Conservation (phyloP, 2,888 invertebrate species). For the Margaritifera margaritifera region DNA sequence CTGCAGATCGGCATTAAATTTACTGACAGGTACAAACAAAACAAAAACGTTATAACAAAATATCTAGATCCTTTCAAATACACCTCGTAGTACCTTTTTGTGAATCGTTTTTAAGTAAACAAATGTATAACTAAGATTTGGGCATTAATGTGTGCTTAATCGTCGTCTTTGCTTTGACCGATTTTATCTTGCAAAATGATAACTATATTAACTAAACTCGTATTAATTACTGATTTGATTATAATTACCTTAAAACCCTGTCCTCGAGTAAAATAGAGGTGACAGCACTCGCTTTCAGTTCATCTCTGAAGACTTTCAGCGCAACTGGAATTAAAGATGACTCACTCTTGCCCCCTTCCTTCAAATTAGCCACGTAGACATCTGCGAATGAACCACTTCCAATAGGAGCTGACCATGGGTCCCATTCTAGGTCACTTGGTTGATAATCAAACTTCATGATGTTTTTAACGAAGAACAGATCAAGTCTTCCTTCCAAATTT, state of each 20-base stretch:
- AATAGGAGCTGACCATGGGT: slow-evolving; percentile 34
- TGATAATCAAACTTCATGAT: slow-evolving; percentile 58
- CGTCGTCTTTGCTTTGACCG: no score
- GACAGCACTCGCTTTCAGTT: slow-evolving; percentile 41
- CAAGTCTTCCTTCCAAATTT: slow-evolving; percentile 48
- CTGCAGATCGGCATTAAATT: no score
- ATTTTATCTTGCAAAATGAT: no score
- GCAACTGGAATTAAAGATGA: slow-evolving; percentile 33
- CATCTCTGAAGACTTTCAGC: slow-evolving; percentile 50
- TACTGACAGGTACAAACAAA: no score
- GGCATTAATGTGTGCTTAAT: no score
- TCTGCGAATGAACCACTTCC: slow-evolving; percentile 63
- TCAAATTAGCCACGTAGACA: slow-evolving; percentile 46
- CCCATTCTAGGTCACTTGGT: slow-evolving; percentile 47
- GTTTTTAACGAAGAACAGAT: slow-evolving; percentile 57
- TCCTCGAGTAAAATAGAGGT: slow-evolving; percentile 60
- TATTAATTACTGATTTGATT: no score
- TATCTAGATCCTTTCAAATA: no score
- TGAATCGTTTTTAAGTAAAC: no score
- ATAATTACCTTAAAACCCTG: slow-evolving; percentile 53
- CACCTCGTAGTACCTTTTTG: no score
- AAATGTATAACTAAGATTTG: no score
- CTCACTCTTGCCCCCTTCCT: slow-evolving; percentile 5
- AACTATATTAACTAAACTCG: no score
- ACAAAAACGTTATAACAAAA: no score